Percentiles rank a stretch among this genome's conserved stretches.
These are phyloP conservation scores for Melitaea athalia DNA, from an alignment of 2,888 invertebrate genomes.

Conservation along the genomic window DNA sequence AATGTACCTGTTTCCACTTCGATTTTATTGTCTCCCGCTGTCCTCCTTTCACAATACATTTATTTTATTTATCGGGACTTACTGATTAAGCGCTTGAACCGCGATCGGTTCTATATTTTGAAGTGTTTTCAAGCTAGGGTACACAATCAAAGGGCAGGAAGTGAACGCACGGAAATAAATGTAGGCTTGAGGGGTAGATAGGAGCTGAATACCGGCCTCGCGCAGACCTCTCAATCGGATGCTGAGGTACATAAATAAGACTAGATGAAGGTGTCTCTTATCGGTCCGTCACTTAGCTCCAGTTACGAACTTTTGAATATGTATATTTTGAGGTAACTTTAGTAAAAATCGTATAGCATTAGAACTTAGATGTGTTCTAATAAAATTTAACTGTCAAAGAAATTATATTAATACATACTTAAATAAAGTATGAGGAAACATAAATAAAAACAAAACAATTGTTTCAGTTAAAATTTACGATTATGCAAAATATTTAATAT, in stretches of 20 bases:
- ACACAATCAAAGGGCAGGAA: slow-evolving; percentile 62
- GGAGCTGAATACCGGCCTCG: slow-evolving; percentile 66
- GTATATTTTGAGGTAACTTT: neutral
- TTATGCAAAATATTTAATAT: neutral
- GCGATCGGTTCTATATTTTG: slow-evolving; percentile 35
- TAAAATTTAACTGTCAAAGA: neutral
- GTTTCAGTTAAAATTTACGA: neutral
- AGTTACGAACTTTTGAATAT: slow-evolving; percentile 12
- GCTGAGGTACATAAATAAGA: slow-evolving; percentile 78
- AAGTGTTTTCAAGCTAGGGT: slow-evolving; percentile 42
- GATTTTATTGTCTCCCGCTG: slow-evolving; percentile 72
- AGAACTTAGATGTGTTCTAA: neutral
- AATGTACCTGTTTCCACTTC: slow-evolving; percentile 65
- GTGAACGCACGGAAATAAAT: slow-evolving; percentile 74
- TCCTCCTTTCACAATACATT: slow-evolving; percentile 71
- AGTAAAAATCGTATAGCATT: neutral
- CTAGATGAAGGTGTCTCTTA: slow-evolving; percentile 71
- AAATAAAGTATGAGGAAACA: too few species aligned
- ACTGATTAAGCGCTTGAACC: slow-evolving; percentile 55
- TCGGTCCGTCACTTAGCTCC: slow-evolving; percentile 44
- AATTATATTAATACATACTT: too few species aligned
- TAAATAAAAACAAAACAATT: neutral
- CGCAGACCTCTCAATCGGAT: slow-evolving; percentile 75
- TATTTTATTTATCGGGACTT: slow-evolving; percentile 69
- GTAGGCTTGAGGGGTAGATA: slow-evolving; percentile 77